phyloP scores from a whole-genome alignment of 2,113 vertebrate genomes.

The Hylia prasina region DNA sequence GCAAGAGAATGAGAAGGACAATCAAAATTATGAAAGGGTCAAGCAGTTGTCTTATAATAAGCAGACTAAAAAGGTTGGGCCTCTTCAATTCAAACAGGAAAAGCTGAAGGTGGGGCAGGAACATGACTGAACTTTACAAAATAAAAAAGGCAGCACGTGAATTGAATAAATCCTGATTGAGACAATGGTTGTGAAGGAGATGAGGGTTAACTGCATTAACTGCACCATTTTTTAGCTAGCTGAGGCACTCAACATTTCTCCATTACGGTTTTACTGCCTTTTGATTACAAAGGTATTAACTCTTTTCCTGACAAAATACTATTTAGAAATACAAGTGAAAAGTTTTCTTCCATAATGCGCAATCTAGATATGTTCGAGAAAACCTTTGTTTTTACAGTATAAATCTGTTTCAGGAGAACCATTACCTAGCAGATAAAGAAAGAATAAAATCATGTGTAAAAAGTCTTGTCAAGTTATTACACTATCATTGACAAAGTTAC shows the following conservation, averaged over 20 bases:
- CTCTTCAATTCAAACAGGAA: slow-evolving; percentile 37
- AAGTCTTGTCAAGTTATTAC: background rate
- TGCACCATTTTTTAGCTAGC: too few species aligned
- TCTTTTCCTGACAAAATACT: background rate
- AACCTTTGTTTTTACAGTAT: background rate
- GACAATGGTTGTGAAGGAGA: background rate
- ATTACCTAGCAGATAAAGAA: background rate
- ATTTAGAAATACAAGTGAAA: background rate
- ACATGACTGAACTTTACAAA: slow-evolving; percentile 1
- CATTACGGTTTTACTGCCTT: background rate
- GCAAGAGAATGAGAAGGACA: background rate
- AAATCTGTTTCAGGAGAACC: background rate
- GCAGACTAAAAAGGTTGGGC: background rate
- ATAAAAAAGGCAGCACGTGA: background rate
- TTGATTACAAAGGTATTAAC: background rate
- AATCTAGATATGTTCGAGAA: background rate
- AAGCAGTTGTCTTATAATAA: background rate
- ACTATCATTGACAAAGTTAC: background rate
- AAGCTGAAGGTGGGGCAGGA: slow-evolving; percentile 47
- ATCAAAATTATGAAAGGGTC: background rate
- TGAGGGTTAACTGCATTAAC: background rate
- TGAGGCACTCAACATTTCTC: background rate
- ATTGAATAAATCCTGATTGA: background rate
- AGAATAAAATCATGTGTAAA: background rate
- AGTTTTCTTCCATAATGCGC: background rate